These are phyloP conservation scores for Gopherus flavomarginatus DNA, from an alignment of 2,113 vertebrate species.

Conservation along the genomic window DNA sequence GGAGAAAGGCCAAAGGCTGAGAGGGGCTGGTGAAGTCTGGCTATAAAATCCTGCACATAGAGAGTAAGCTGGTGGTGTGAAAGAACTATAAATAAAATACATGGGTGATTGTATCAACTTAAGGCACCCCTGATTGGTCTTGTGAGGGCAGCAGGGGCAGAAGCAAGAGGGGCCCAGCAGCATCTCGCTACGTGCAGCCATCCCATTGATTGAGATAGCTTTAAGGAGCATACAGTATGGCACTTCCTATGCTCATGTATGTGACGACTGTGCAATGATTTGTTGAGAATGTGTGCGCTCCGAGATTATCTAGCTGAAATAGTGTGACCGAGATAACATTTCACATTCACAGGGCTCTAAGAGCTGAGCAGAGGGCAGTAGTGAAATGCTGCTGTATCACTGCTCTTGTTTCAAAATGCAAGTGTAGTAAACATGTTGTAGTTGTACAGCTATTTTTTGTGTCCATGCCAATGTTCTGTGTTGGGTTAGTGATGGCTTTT, in stretches of 20 bases:
- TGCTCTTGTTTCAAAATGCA: neutral
- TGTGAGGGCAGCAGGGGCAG: too few relatives aligned
- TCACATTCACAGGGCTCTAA: fast-evolving
- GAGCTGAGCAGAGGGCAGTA: neutral
- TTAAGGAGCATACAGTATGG: neutral
- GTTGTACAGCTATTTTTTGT: fast-evolving
- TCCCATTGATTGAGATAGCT: neutral
- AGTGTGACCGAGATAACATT: neutral
- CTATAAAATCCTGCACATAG: too few relatives aligned
- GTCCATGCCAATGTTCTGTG: neutral
- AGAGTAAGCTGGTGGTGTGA: too few relatives aligned
- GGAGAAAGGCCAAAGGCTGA: too few relatives aligned
- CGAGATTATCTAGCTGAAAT: neutral
- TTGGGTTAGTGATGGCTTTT: neutral
- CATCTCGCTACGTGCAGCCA: neutral
- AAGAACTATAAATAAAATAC: too few relatives aligned
- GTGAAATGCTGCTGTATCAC: neutral
- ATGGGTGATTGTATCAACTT: too few relatives aligned
- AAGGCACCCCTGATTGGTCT: too few relatives aligned
- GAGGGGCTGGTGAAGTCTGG: too few relatives aligned
- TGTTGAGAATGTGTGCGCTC: neutral
- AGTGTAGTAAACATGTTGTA: neutral
- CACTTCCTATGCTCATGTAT: neutral
- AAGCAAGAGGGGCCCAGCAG: too few relatives aligned
- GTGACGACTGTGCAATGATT: fast-evolving